A percentile compares a stretch with the other conserved stretches of the same genome.
These are phyloP conservation scores for Pantherophis alleghaniensis DNA, from an alignment of 2,797 vertebrate genomes.

Conservation along the genomic window DNA sequence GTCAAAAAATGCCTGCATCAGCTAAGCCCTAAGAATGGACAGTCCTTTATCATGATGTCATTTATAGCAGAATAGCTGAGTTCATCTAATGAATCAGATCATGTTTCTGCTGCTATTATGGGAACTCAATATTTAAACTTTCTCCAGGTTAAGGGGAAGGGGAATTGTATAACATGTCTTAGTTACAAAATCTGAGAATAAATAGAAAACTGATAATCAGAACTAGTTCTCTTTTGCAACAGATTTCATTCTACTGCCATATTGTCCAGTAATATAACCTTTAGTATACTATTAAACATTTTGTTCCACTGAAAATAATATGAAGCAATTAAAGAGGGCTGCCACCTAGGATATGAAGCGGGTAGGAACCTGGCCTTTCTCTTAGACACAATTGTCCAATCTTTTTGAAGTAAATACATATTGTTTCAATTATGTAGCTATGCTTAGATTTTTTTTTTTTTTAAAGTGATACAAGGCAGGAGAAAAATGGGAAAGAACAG, in stretches of 20 bases:
- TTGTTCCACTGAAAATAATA: neutral
- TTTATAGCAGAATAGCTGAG: slow-evolving; percentile 7
- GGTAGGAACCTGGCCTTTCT: neutral
- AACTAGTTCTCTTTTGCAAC: neutral
- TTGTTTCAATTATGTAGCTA: neutral
- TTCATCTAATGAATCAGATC: neutral
- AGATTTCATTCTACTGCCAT: neutral
- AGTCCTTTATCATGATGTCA: slow-evolving; percentile 23
- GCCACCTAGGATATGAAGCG: neutral
- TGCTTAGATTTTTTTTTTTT: neutral
- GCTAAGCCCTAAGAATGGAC: neutral
- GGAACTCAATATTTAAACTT: slow-evolving; percentile 1
- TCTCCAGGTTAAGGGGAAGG: neutral
- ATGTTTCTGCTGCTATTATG: slow-evolving; percentile 12
- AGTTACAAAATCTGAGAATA: neutral
- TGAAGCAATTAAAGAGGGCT: neutral
- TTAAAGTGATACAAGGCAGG: neutral
- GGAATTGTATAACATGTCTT: neutral
- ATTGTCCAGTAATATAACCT: neutral
- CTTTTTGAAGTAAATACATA: neutral
- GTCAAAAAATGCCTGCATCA: neutral
- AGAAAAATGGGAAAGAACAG: neutral
- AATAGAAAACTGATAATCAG: neutral
- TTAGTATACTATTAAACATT: neutral
- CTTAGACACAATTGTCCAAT: neutral